Base-by-base conservation (phyloP, 2,113 vertebrate species). In the Indicator indicator region DNA sequence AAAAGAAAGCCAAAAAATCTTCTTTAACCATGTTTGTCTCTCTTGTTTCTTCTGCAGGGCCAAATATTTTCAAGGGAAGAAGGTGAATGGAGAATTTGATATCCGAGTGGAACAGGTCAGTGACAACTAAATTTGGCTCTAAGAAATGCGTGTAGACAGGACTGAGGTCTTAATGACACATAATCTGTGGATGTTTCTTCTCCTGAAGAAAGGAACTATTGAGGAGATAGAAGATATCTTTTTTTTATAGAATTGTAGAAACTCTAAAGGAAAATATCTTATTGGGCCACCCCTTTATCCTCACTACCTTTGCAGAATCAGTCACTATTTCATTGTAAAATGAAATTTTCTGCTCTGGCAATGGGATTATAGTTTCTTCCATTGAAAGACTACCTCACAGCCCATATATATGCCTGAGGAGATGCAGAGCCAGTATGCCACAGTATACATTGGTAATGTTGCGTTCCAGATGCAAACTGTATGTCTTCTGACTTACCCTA, bases 31-130 rank as follows among this genome's bases (percentile, higher is more conserved):
- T 83, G 27, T 71, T 86, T 85, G 23, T 95, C n/a, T 95, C 20
- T 76, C 73, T 86, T 11, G 2, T 78, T 90, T 89, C 46, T 91
- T 97, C 52, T 80, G 20, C 94, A 99, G 99, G 99, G 97, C 98
- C 5, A 99, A 99, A 86, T 99, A 99, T 94, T 99, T 99, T 97
- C 97, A 98, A 65, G 99, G 98, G 30, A 99, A 99, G 98, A 99
- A 98, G 94, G 98, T 99, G 95, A 98, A 99, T 36, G 99, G 98
- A 78, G 99, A 99, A 68, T 98, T 98, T 62, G 99, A 99, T 94
- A 99, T 99, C 88, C 98, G 98, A 42, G 98, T 99, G 90, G 99
- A 99, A 88, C 99, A 99, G 99, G 99, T 99, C 97, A 94, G 97
- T 98, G 78, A 20, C 48, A 75, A 89, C 13, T 44, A 19, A 88